Evolutionary conservation across 2,888 invertebrate species (phyloP).

Genomic region (Aricia artaxerxes): DNA sequence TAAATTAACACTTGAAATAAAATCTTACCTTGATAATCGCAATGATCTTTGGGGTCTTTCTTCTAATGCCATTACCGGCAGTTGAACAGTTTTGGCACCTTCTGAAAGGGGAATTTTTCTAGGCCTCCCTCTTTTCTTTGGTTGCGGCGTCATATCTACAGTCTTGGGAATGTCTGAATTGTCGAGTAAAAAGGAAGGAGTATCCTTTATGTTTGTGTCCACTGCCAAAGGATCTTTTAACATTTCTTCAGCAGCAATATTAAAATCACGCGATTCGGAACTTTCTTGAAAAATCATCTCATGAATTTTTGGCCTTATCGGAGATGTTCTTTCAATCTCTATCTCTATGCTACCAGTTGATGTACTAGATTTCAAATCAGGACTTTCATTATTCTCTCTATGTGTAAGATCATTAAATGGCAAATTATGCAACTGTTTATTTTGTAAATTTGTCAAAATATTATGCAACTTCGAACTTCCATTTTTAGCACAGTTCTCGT

Average conservation of each 20-base stretch:
- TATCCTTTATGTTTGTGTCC: constrained; percentile 48
- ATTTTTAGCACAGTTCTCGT: constrained; percentile 74
- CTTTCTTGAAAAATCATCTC: constrained; percentile 74
- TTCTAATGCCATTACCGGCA: constrained; percentile 68
- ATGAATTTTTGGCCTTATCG: constrained; percentile 56
- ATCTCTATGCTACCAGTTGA: constrained; percentile 61
- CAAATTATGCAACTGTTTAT: constrained; percentile 65
- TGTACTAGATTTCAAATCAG: constrained; percentile 62
- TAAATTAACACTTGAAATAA: neutral
- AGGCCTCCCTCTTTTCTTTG: constrained; percentile 73
- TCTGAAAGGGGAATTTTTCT: constrained; percentile 69
- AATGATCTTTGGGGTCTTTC: constrained; percentile 74
- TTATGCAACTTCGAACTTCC: constrained; percentile 76
- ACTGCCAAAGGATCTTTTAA: constrained; percentile 75
- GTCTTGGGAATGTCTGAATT: constrained; percentile 52
- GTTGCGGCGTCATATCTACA: constrained; percentile 65
- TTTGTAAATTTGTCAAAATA: constrained; percentile 71
- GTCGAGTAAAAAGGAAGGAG: constrained; percentile 46
- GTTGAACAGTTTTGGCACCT: constrained; percentile 53
- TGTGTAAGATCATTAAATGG: constrained; percentile 59
- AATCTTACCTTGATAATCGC: constrained; percentile 65
- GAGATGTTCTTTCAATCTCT: constrained; percentile 54
- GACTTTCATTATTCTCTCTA: constrained; percentile 55
- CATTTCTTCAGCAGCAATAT: constrained; percentile 59
- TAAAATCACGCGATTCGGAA: constrained; percentile 66